Percentiles rank a stretch among this genome's conserved stretches.
Evolutionary conservation across 2,888 invertebrate genomes (phyloP).

Genomic region (Acronicta aceris): DNA sequence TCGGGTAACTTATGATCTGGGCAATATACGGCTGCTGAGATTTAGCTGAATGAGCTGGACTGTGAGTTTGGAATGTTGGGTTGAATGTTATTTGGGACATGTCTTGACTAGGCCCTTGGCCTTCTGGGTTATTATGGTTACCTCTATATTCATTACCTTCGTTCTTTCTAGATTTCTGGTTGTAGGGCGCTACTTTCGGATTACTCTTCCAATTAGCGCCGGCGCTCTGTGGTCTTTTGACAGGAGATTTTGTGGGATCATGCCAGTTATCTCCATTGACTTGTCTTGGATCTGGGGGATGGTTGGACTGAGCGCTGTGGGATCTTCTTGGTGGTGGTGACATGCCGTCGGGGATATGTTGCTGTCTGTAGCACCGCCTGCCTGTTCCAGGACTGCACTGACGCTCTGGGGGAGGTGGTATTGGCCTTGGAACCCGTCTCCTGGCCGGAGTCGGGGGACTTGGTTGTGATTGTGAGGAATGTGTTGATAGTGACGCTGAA

Average conservation of each 20-base stretch:
- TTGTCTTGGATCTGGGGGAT: conserved; percentile 73
- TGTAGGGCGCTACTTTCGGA: conserved; percentile 82
- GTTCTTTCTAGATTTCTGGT: conserved; percentile 79
- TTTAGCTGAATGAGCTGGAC: conserved; percentile 83
- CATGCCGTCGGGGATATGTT: conserved; percentile 79
- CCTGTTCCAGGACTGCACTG: conserved; percentile 79
- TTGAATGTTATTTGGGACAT: conserved; percentile 85
- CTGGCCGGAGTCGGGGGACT: conserved; percentile 81
- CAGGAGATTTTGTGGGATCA: conserved; percentile 81
- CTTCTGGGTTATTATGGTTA: conserved; percentile 70
- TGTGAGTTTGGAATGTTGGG: conserved; percentile 88
- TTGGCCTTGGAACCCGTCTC: conserved; percentile 72
- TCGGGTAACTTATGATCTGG: conserved; percentile 85
- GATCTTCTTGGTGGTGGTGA: conserved; percentile 81
- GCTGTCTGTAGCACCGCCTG: conserved; percentile 76
- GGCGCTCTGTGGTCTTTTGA: conserved; percentile 83
- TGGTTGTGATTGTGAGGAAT: conserved; percentile 76
- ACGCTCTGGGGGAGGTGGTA: conserved; percentile 77
- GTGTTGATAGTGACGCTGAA: conserved; percentile 90
- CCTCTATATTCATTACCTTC: conserved; percentile 74
- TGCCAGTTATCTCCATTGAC: conserved; percentile 82
- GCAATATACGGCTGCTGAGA: conserved; percentile 84
- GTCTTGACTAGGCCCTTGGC: conserved; percentile 72
- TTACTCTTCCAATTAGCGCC: conserved; percentile 83
- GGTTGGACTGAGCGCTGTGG: conserved; percentile 79